phyloP scores from a whole-genome alignment of 2,888 invertebrate genomes.

The Hypomecis punctinalis region DNA sequence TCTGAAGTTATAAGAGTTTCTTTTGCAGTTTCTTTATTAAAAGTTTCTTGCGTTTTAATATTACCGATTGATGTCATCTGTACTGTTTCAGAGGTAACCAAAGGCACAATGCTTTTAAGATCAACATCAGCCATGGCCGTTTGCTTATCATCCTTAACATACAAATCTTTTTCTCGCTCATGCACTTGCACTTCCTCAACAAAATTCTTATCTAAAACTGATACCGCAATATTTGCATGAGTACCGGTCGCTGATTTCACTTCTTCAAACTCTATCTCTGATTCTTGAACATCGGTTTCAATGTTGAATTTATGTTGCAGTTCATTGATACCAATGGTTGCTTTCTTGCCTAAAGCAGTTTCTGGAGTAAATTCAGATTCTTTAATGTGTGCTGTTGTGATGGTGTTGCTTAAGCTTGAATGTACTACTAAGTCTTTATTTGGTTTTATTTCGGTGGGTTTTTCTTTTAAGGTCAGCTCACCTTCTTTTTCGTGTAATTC shows the following conservation, averaged over 20 bases:
- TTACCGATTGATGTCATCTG: conserved; percentile 74
- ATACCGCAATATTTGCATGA: conserved; percentile 78
- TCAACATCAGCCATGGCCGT: conserved; percentile 84
- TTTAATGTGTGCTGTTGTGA: conserved; percentile 87
- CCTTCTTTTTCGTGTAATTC: conserved; percentile 88
- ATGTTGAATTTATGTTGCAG: conserved; percentile 85
- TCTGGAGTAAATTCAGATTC: conserved; percentile 84
- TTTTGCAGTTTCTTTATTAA: conserved; percentile 64
- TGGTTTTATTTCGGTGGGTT: conserved; percentile 63
- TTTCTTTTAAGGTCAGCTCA: conserved; percentile 69
- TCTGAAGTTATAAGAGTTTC: conserved; percentile 85
- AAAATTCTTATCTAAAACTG: conserved; percentile 85
- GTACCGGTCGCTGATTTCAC: conserved; percentile 69
- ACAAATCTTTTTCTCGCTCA: conserved; percentile 87
- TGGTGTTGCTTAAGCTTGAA: conserved; percentile 85
- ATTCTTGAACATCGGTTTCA: conserved; percentile 86
- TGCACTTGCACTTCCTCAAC: conserved; percentile 86
- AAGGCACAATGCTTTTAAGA: conserved; percentile 84
- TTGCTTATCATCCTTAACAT: conserved; percentile 78
- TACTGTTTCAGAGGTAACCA: conserved; percentile 84
- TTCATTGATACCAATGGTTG: conserved; percentile 85
- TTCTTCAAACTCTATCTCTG: conserved; percentile 81
- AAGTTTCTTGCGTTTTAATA: conserved; percentile 83
- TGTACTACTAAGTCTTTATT: conserved; percentile 69
- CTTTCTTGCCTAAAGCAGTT: conserved; percentile 79